Percentiles rank a stretch among this genome's conserved stretches.
Evolutionary conservation across 2,888 invertebrate species (phyloP).

Genomic region (Thymelicus acteon): DNA sequence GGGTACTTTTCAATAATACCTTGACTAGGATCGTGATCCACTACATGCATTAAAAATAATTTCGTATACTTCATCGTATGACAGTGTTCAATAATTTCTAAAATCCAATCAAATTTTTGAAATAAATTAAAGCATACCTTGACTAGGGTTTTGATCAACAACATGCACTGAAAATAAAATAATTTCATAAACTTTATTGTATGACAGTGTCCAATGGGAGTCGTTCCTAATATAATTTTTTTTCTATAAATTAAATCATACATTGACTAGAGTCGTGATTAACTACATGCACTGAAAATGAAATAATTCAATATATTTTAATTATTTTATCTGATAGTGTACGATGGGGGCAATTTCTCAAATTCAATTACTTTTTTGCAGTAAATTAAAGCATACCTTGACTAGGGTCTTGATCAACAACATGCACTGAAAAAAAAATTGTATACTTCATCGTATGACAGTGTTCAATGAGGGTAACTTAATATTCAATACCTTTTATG

Average conservation of each 20-base stretch:
- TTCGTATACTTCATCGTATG: too few species aligned
- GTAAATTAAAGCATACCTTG: constrained; percentile 31
- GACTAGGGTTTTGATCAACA: constrained; percentile 40
- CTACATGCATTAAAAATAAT: too few species aligned
- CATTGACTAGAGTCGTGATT: constrained; percentile 40
- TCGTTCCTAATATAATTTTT: constrained; percentile 4
- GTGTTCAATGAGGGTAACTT: not conserved
- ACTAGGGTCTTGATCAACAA: constrained; percentile 44
- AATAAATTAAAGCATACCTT: constrained; percentile 22
- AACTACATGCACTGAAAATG: constrained; percentile 49
- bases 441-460: not conserved
- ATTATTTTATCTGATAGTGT: too few species aligned
- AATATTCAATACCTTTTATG: not conserved
- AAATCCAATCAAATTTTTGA: not conserved
- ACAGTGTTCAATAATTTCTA: too few species aligned
- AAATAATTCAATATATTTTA: constrained; percentile 1
- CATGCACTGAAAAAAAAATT: constrained; percentile 44
- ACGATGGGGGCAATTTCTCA: not conserved
- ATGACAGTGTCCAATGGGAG: too few species aligned
- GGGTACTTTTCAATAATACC: too few species aligned
- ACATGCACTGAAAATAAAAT: constrained; percentile 43
- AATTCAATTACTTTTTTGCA: not conserved
- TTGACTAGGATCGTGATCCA: too few species aligned
- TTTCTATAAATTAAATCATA: constrained; percentile 2
- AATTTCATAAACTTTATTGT: too few species aligned